These are phyloP conservation scores for Wasmannia auropunctata DNA, from an alignment of 1,140 invertebrate species.

Conservation along the genomic window DNA sequence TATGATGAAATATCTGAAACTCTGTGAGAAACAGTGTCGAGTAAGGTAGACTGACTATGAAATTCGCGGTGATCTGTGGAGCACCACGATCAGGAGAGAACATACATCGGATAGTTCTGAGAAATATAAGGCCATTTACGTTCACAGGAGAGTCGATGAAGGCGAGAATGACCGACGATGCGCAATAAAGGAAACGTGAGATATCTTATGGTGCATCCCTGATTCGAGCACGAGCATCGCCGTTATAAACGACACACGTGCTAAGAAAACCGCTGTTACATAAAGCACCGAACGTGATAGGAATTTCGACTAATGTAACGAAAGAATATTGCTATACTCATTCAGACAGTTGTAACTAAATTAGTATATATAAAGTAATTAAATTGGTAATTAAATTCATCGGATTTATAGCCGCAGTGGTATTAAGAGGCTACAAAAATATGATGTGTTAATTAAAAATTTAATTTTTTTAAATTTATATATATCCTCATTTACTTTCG, in stretches of 20 bases:
- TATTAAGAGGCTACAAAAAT: background rate
- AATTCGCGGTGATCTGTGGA: slow-evolving; percentile 14
- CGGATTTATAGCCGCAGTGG: background rate
- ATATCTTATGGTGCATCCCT: slow-evolving; percentile 17
- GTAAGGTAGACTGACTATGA: background rate
- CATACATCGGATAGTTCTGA: background rate
- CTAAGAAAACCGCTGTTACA: slow-evolving; percentile 27
- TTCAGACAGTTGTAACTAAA: background rate
- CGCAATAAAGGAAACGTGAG: slow-evolving; percentile 42
- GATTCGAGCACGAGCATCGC: slow-evolving; percentile 9
- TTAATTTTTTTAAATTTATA: background rate
- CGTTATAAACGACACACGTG: slow-evolving; percentile 41
- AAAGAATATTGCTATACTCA: background rate
- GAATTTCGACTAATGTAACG: slow-evolving; percentile 1
- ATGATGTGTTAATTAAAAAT: background rate
- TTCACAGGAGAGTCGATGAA: slow-evolving; percentile 47
- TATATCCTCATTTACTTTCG: background rate
- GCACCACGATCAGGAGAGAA: background rate
- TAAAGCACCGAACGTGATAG: background rate
- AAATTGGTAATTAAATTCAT: background rate
- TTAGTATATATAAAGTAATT: background rate
- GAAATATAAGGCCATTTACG: slow-evolving; percentile 49
- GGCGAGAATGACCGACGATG: slow-evolving; percentile 38
- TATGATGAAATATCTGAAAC: background rate
- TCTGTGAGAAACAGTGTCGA: background rate